A percentile compares a stretch with the other conserved stretches of the same genome.
These are phyloP conservation scores for Mustela lutreola DNA, from an alignment of 2,113 vertebrate genomes.

Conservation along the genomic window DNA sequence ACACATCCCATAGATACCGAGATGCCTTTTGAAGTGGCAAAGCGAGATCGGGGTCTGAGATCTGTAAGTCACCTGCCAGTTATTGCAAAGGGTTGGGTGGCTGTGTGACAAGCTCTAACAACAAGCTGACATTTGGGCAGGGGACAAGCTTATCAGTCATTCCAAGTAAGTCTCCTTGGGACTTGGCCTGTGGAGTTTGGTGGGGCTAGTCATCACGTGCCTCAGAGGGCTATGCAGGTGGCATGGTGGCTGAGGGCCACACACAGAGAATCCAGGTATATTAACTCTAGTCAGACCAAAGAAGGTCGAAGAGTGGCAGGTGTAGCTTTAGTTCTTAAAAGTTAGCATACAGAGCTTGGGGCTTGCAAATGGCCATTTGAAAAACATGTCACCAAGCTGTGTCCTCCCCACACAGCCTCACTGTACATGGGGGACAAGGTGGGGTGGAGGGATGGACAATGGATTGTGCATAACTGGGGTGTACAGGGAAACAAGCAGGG, in stretches of 20 bases:
- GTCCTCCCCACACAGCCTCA: neutral
- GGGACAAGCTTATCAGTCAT: slow-evolving; percentile 77
- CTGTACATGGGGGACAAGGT: neutral
- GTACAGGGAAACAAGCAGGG: neutral
- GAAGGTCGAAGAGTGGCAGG: neutral
- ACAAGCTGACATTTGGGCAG: slow-evolving; percentile 64
- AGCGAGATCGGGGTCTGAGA: neutral
- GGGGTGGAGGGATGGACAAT: too few relatives aligned
- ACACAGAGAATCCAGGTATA: neutral
- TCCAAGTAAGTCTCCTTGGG: slow-evolving; percentile 77
- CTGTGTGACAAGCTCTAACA: slow-evolving; percentile 48
- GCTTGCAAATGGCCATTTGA: neutral
- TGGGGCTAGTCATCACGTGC: neutral
- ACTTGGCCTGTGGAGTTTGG: neutral
- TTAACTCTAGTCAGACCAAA: neutral
- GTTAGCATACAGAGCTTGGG: neutral
- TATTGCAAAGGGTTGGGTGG: slow-evolving; percentile 68
- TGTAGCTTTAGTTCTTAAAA: neutral
- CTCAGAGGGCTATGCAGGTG: neutral
- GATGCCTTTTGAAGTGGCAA: slow-evolving; percentile 48
- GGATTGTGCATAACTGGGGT: neutral
- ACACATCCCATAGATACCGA: neutral
- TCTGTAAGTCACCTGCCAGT: slow-evolving; percentile 46
- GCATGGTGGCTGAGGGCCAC: neutral
- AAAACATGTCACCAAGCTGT: neutral